A percentile compares a stretch with the other conserved stretches of the same genome.
These are phyloP conservation scores for Hypanus sabinus DNA, from an alignment of 2,113 vertebrate species.

Conservation along the genomic window DNA sequence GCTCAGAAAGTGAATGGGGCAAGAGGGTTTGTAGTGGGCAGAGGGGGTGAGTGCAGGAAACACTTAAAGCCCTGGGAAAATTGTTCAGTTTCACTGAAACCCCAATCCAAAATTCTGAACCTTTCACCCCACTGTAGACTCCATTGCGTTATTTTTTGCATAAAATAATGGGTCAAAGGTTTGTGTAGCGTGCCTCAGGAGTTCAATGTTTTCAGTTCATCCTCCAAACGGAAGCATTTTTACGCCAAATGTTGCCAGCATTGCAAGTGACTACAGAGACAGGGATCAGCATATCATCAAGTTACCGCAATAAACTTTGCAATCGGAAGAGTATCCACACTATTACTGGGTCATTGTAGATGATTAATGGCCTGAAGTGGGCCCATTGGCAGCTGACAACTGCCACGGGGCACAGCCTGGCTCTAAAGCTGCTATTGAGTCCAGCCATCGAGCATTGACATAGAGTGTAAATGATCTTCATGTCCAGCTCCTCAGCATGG, in stretches of 20 bases:
- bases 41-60: no score
- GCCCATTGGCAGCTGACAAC: no score
- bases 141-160: neutral
- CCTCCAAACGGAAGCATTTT: neutral
- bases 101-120: neutral
- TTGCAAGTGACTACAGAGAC: neutral
- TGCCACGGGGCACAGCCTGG: no score
- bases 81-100: neutral
- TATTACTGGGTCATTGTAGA: neutral
- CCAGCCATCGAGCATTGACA: no score
- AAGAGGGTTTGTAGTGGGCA: neutral
- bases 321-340: neutral
- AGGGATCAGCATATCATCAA: neutral
- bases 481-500: no score
- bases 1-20: neutral
- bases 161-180: neutral
- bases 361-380: neutral
- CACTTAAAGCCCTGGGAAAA: neutral
- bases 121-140: neutral
- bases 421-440: no score
- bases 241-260: neutral
- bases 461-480: no score
- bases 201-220: neutral
- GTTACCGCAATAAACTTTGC: neutral
- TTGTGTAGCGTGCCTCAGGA: neutral